Conservation (phyloP, 2,888 invertebrate genomes). For the Apoda limacodes region DNA sequence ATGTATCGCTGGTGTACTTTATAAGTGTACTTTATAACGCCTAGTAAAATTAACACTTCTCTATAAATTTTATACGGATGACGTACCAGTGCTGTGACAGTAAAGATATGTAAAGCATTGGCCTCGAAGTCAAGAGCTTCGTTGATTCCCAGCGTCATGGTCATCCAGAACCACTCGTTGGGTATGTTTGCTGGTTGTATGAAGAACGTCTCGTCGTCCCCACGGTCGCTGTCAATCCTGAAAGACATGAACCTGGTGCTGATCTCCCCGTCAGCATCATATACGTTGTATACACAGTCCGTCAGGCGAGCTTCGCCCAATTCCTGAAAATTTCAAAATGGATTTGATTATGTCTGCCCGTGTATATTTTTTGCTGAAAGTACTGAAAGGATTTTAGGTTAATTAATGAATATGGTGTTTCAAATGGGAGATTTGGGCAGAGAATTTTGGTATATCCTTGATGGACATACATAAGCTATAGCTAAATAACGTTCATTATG, state of each 20-base stretch:
- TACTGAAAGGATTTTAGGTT: too few species aligned
- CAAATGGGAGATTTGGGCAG: too few species aligned
- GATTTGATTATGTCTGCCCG: too few species aligned
- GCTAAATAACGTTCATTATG: too few species aligned
- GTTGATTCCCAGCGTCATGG: slow-evolving; percentile 38
- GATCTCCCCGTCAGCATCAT: slow-evolving; percentile 50
- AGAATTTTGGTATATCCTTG: too few species aligned
- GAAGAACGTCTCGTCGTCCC: slow-evolving; percentile 43
- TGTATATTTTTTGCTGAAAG: too few species aligned
- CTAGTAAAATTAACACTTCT: background rate
- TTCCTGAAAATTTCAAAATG: too few species aligned
- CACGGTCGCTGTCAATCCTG: slow-evolving; percentile 41
- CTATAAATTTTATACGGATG: background rate
- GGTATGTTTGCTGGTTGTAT: slow-evolving; percentile 32
- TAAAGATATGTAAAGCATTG: slow-evolving; percentile 65
- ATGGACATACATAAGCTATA: too few species aligned
- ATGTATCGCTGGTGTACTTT: too few species aligned
- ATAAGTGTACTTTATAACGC: too few species aligned
- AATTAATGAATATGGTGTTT: too few species aligned
- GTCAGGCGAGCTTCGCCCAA: slow-evolving; percentile 39
- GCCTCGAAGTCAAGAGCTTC: slow-evolving; percentile 49
- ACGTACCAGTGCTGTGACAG: slow-evolving; percentile 66
- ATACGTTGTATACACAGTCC: slow-evolving; percentile 45
- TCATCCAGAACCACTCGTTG: slow-evolving; percentile 36
- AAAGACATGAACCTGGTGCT: slow-evolving; percentile 54